phyloP scores from a whole-genome alignment of 2,113 vertebrate genomes.

The Ameiurus melas region DNA sequence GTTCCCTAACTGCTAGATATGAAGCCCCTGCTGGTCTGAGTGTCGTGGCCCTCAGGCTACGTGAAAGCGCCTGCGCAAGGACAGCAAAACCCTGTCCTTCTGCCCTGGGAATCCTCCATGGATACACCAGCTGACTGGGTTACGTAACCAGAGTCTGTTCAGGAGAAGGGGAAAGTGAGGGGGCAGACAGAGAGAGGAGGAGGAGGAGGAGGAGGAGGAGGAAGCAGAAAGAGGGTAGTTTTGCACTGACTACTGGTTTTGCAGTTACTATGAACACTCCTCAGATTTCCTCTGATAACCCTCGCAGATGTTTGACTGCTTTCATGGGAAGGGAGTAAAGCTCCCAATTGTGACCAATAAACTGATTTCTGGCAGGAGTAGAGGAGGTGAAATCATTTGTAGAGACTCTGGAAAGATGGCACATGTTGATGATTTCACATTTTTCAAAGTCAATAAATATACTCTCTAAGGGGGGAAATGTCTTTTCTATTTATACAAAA shows the following conservation, averaged over 20 bases:
- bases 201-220: constrained; percentile 47
- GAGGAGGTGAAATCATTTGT: not conserved
- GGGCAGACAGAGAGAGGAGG: constrained; percentile 29
- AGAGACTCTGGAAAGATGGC: not conserved
- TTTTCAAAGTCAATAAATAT: not conserved
- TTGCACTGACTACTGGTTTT: constrained; percentile 1
- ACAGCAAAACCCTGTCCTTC: constrained; percentile 9
- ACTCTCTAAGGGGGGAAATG: not conserved
- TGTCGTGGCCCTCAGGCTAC: constrained; percentile 17
- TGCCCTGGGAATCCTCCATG: constrained; percentile 42
- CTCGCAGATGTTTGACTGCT: not conserved
- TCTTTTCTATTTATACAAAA: not conserved
- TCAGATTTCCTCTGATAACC: not conserved
- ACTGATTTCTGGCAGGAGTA: not conserved
- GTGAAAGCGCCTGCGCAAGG: not conserved
- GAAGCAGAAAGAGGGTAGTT: not conserved
- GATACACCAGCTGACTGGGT: constrained; percentile 49
- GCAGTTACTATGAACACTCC: constrained; percentile 5
- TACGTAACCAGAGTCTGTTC: constrained; percentile 44
- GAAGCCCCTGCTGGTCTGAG: constrained; percentile 25
- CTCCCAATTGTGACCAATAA: not conserved
- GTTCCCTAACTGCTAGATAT: not conserved
- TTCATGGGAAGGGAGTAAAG: not conserved
- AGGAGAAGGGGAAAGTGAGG: not conserved
- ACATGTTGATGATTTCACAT: not conserved